phyloP scores from a whole-genome alignment of 2,113 vertebrate species.

The Paedocypris sp. region DNA sequence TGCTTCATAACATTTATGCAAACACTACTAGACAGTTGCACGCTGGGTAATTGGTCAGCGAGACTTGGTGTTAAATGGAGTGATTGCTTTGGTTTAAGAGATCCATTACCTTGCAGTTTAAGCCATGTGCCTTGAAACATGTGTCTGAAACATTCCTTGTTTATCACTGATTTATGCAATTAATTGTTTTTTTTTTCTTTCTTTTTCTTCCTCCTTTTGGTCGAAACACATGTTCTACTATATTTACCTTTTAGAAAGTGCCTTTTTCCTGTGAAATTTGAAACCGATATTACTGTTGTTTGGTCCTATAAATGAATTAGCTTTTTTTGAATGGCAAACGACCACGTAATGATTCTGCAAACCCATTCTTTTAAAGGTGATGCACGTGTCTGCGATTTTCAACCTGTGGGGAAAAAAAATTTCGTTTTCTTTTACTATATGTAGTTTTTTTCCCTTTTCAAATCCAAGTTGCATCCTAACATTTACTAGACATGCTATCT shows the following conservation, averaged over 20 bases:
- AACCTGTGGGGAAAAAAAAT: neutral
- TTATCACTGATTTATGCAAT: neutral
- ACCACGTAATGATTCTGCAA: neutral
- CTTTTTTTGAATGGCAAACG: neutral
- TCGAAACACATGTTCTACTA: too few species aligned
- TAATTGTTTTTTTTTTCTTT: neutral
- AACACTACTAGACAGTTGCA: neutral
- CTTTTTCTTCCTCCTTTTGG: neutral
- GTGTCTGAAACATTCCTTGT: neutral
- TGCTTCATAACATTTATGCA: neutral
- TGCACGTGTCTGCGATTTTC: neutral
- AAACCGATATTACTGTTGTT: neutral
- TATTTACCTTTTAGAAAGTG: too few species aligned
- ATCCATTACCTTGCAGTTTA: slow-evolving; percentile 1
- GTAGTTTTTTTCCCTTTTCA: neutral
- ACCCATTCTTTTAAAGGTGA: neutral
- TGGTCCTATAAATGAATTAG: neutral
- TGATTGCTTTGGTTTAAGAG: neutral
- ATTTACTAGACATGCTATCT: neutral
- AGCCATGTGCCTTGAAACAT: neutral
- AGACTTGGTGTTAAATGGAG: too few species aligned
- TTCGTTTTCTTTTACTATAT: neutral
- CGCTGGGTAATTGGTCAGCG: neutral
- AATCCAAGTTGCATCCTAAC: slow-evolving; percentile 1
- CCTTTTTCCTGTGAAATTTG: neutral